Evolutionary conservation across 2,113 vertebrate species (phyloP), one percentile per base, ranked within the genome.

Genomic region (Cochlearius cochlearius): DNA sequence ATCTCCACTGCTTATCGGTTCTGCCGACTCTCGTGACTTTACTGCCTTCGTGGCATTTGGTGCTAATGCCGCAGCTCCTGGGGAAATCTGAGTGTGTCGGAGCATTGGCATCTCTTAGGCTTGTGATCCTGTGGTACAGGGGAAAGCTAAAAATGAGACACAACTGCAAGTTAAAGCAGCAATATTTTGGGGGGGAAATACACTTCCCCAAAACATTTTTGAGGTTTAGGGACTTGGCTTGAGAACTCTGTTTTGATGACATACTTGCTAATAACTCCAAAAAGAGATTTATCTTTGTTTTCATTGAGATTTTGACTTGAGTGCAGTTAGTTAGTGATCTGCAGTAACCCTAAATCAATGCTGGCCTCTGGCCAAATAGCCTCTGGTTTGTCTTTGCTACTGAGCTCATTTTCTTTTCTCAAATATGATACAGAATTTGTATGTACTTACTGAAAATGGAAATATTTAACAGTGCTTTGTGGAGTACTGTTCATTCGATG

Each of bases 121-220:
- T 78, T 52, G 21, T 71, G 59, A 43, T 75, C 32, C 6, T 21
- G 3, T 45, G 34, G 15, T 26, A 19, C 56, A 90, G 39, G 5
- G 20, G 27, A 47, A 81, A 72, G 41, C 41, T 63, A n/a, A 50
- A 75, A 75, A 55, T n/a, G 20, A 58, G n/a, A 27, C 21, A 23
- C 12, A 68, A 53, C 20, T 73, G 13, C 20, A 41, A 56, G 22
- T 25, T 69, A 38, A 81, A 81, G 17, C 38, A 56, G 22, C 41
- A 78, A n/a, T 3, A 5, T 50, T 39, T 5, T 5, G 15, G 15
- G 15, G 5, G 2, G 11, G 8, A 21, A n/a, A n/a, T 8, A 9
- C 2, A 2, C 30, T 77, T 59, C 7, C 12, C 16, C 4, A 26
- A 62, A 72, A 34, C 0, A 9, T 69, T 91, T 88, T 62, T 52